Evolutionary conservation across 2,113 vertebrate genomes (phyloP).

Genomic region (Gymnocephalus cernua): DNA sequence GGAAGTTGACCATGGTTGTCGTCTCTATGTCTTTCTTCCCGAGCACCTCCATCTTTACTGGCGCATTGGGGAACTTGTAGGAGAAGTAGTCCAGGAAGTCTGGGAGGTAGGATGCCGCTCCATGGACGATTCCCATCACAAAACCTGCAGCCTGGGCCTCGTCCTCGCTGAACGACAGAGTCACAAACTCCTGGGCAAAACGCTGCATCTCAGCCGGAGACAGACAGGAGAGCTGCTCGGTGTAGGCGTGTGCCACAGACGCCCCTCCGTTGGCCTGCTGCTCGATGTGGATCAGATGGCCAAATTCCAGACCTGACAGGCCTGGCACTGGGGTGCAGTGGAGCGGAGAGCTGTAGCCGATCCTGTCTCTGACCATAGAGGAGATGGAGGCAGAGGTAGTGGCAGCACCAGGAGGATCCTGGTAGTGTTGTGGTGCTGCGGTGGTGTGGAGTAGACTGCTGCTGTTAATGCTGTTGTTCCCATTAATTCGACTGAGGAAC

Average conservation of each 20-base stretch:
- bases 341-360: constrained; percentile 70
- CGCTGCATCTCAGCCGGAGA: constrained; percentile 76
- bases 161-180: constrained; percentile 94
- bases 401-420: constrained; percentile 55
- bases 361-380: constrained; percentile 67
- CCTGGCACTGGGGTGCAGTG: constrained; percentile 54
- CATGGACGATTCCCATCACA: constrained; percentile 98
- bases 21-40: constrained; percentile 99
- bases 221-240: constrained; percentile 71
- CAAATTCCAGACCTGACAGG: constrained; percentile 72
- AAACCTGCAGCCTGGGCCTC: constrained; percentile 90
- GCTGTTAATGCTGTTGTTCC: constrained; percentile 64
- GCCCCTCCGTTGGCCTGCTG: constrained; percentile 81
- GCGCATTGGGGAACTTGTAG: constrained; percentile 95
- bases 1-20: constrained; percentile 97
- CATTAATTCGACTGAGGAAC: constrained; percentile 74
- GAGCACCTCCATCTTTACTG: constrained; percentile 99
- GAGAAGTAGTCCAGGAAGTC: constrained; percentile 99
- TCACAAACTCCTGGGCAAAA: constrained; percentile 90
- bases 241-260: constrained; percentile 75
- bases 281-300: constrained; percentile 76
- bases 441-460: constrained; percentile 40
- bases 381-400: constrained; percentile 51
- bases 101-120: constrained; percentile 97
- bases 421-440: constrained; percentile 35